phyloP scores from a whole-genome alignment of 2,113 vertebrate species.

The Fukomys damarensis region DNA sequence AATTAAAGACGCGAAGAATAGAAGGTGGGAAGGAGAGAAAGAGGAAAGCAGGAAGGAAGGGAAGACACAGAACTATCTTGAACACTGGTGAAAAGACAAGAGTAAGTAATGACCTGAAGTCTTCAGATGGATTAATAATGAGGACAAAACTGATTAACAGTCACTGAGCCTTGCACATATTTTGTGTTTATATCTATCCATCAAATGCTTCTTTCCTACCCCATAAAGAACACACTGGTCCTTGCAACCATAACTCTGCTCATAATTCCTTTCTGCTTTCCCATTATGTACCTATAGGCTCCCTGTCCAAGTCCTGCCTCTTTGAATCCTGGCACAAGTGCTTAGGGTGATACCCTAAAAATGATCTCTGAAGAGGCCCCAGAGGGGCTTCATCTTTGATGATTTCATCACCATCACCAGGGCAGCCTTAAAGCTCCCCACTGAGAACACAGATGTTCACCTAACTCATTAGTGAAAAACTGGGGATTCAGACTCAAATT shows the following conservation, averaged over 20 bases:
- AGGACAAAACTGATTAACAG: not conserved
- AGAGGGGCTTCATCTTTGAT: not conserved
- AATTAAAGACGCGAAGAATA: not conserved
- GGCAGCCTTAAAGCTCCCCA: not conserved
- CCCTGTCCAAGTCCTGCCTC: not conserved
- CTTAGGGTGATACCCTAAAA: not conserved
- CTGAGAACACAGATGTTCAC: not conserved
- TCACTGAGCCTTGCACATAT: not conserved
- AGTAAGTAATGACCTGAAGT: conserved; percentile 17
- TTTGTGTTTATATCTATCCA: not conserved
- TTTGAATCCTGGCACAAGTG: not conserved
- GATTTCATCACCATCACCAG: not conserved
- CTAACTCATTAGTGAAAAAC: not conserved
- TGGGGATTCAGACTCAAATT: not conserved
- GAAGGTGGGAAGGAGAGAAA: not conserved
- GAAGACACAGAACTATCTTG: not conserved
- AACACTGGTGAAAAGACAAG: not conserved
- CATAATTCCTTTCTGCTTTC: not conserved
- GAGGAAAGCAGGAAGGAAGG: accelerated
- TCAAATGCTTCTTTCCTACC: not conserved
- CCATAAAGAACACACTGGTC: not conserved
- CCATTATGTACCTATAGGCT: not conserved
- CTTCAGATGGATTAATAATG: not conserved
- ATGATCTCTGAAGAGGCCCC: not conserved
- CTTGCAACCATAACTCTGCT: not conserved